Base-by-base conservation (phyloP, 2,888 invertebrate genomes). In the Phalera bucephala region DNA sequence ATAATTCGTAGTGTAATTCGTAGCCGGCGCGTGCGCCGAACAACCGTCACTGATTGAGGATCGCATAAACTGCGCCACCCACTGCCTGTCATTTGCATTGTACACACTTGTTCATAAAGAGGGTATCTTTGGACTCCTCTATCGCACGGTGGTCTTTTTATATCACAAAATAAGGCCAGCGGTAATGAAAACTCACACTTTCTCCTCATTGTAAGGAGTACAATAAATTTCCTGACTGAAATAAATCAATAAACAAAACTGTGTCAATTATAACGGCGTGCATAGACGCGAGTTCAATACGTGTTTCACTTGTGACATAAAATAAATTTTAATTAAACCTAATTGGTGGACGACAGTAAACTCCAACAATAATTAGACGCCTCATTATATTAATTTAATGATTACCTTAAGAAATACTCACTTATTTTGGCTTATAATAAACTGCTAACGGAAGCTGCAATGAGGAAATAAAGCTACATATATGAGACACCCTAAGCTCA, bases 11-110 rank as follows among this genome's bases (percentile, higher is more conserved):
- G 58, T 51, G 65, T 64, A 63, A 72, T 69, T 64, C 66, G 61
- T 61, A 48, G 57, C 49, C 45, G 64, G 77, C 84, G 84, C 84
- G 83, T 86, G 87, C 85, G 80, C 69, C 55, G 65, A 74, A 77
- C 78, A 64, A 62, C 76, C 78, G 60, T 67, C 73, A 52, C 80
- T 82, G 83, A 88, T 87, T 83, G 81, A 85, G 64, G 63, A 64
- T 58, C 64, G 59, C 66, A 77, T 78, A 80, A 80, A 83, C 58
- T 61, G 64, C 51, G 65, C 87, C 85, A 84, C 86, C 82, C 84
- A 83, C 81, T 49, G 50, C 58, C 68, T 66, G 71, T 74, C 77
- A 64, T 69, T 72, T 64, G 69, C 75, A 77, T 73, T 73, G 67
- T 70, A 67, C 57, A 50, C 55, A 54, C 50, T 53, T 53, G 54